phyloP scores from a whole-genome alignment of 2,797 vertebrate species.

The Prunella strophiata region DNA sequence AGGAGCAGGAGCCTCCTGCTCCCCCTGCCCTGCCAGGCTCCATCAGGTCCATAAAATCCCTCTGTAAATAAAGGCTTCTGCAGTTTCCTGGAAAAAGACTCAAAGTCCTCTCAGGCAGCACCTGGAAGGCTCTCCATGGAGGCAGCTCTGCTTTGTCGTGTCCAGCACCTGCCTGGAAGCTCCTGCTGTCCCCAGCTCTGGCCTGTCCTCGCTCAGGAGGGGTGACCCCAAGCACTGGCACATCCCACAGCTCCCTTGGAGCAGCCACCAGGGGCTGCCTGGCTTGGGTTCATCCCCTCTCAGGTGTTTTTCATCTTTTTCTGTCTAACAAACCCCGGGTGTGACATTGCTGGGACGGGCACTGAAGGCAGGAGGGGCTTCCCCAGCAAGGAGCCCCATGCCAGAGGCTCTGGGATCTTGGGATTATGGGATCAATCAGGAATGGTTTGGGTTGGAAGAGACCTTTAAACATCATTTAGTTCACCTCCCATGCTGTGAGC shows the following conservation, averaged over 20 bases:
- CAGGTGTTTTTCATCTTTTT: fast-evolving
- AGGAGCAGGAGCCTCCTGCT: background rate
- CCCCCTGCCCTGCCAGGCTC: background rate
- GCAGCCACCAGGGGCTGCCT: no score
- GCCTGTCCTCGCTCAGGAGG: fast-evolving
- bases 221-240: background rate
- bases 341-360: fast-evolving
- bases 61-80: background rate
- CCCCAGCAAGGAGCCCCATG: background rate
- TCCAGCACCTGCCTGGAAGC: background rate
- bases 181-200: fast-evolving
- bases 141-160: fast-evolving
- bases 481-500: background rate
- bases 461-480: no score
- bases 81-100: slow-evolving; percentile 3
- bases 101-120: background rate
- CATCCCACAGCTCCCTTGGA: background rate
- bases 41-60: background rate
- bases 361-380: no score
- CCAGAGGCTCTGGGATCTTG: background rate
- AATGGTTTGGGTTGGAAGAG: background rate
- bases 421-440: background rate
- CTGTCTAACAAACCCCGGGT: fast-evolving
- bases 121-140: background rate
- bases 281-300: fast-evolving